Evolutionary conservation across 2,113 vertebrate genomes (phyloP).

Genomic region (Rhinolophus sinicus): DNA sequence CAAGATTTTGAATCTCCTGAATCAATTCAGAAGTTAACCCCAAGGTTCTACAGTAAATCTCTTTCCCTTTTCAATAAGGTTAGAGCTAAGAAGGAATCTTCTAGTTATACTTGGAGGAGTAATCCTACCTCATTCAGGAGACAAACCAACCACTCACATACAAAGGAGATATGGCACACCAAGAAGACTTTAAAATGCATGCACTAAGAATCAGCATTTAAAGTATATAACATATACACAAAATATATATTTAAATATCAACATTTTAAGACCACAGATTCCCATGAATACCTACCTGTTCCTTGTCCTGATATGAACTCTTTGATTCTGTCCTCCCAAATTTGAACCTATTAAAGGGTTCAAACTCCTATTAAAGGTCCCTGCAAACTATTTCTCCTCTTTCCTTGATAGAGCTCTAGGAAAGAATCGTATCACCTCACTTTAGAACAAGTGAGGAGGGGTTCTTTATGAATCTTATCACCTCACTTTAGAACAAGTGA

Average conservation of each 20-base stretch:
- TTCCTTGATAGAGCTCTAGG: background rate
- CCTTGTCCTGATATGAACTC: background rate
- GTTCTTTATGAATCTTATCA: background rate
- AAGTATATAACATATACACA: background rate
- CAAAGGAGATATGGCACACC: background rate
- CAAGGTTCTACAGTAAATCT: background rate
- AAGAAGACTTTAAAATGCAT: background rate
- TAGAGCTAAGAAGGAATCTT: background rate
- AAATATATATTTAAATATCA: background rate
- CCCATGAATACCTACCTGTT: background rate
- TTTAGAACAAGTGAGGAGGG: background rate
- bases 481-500: background rate
- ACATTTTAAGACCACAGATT: background rate
- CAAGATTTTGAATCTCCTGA: background rate
- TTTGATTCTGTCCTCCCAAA: background rate
- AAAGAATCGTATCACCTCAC: background rate
- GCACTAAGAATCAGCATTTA: background rate
- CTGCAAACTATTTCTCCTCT: background rate
- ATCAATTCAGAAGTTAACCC: background rate
- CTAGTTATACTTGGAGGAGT: background rate
- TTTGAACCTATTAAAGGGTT: background rate
- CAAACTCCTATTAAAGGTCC: background rate
- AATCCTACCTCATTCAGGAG: background rate
- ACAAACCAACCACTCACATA: background rate
- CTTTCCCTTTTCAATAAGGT: background rate